These are phyloP conservation scores for Lethrus apterus DNA, from an alignment of 1,140 invertebrate genomes.

Conservation along the genomic window DNA sequence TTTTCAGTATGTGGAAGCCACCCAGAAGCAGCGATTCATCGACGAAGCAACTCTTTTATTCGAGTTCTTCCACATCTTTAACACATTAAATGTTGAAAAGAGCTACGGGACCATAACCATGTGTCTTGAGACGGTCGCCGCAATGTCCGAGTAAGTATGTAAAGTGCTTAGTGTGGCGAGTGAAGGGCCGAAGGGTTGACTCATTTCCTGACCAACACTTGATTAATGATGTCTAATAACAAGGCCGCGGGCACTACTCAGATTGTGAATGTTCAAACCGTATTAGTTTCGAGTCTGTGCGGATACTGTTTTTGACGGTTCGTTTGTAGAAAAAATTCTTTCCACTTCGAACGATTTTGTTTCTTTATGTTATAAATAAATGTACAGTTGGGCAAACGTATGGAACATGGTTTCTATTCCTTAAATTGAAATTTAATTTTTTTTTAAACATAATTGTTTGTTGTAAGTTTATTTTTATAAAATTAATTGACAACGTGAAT, in stretches of 20 bases:
- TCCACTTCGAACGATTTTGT: no score
- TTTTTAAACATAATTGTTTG: no score
- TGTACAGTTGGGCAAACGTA: no score
- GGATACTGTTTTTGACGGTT: slow-evolving; percentile 32
- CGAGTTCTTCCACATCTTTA: slow-evolving; percentile 24
- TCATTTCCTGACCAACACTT: slow-evolving; percentile 41
- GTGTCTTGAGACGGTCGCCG: slow-evolving; percentile 31
- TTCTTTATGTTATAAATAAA: no score
- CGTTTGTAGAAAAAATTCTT: no score
- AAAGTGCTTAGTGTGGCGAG: slow-evolving; percentile 35
- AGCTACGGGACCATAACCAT: slow-evolving; percentile 20
- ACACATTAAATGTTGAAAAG: slow-evolving; percentile 23
- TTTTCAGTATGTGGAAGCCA: slow-evolving; percentile 11
- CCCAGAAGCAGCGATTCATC: slow-evolving; percentile 17
- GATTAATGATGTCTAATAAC: slow-evolving; percentile 43
- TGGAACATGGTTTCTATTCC: no score
- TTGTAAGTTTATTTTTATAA: no score
- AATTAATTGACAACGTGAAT: no score
- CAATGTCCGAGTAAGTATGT: slow-evolving; percentile 36
- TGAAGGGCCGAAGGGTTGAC: slow-evolving; percentile 39
- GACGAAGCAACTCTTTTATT: slow-evolving; percentile 8
- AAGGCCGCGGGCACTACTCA: slow-evolving; percentile 29
- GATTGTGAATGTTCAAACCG: slow-evolving; percentile 24
- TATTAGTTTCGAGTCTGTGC: slow-evolving; percentile 28
- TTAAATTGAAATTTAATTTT: no score